Percentiles rank a stretch among this genome's conserved stretches.
phyloP scores from a whole-genome alignment of 2,888 invertebrate genomes.

The Chorisops tibialis region DNA sequence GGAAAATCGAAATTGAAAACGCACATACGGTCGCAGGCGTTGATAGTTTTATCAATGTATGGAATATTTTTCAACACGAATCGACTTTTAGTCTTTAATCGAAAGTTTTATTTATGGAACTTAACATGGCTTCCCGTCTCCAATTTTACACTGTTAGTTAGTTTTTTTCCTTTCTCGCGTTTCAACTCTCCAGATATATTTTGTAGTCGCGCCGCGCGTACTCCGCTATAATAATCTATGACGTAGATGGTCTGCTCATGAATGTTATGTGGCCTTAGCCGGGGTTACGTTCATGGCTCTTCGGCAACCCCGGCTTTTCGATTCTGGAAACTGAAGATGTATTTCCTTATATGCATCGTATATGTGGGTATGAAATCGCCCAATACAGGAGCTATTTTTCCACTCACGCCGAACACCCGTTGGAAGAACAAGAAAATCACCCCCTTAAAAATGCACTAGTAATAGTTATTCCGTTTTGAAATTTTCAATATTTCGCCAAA shows the following conservation, averaged over 20 bases:
- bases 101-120: constrained; percentile 3
- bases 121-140: constrained; percentile 29
- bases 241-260: constrained; percentile 38
- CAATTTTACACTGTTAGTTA: constrained; percentile 3
- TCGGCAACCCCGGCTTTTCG: constrained; percentile 30
- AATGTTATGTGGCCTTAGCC: constrained; percentile 47
- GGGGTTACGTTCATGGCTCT: constrained; percentile 49
- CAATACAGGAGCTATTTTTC: neutral
- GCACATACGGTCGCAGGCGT: no score
- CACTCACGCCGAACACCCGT: constrained; percentile 24
- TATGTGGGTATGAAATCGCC: constrained; percentile 19
- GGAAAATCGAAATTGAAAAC: no score
- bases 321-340: neutral
- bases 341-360: constrained; percentile 7
- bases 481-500: no score
- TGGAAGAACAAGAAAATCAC: constrained; percentile 29
- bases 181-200: neutral
- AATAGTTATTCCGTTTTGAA: no score
- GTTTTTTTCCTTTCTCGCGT: constrained; percentile 9
- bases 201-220: constrained; percentile 24
- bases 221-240: constrained; percentile 25
- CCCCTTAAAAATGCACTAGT: neutral
- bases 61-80: no score
- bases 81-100: no score
- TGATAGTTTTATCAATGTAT: no score